These are phyloP conservation scores for Microctonus hyperodae DNA, from an alignment of 2,888 invertebrate species.

Conservation along the genomic window DNA sequence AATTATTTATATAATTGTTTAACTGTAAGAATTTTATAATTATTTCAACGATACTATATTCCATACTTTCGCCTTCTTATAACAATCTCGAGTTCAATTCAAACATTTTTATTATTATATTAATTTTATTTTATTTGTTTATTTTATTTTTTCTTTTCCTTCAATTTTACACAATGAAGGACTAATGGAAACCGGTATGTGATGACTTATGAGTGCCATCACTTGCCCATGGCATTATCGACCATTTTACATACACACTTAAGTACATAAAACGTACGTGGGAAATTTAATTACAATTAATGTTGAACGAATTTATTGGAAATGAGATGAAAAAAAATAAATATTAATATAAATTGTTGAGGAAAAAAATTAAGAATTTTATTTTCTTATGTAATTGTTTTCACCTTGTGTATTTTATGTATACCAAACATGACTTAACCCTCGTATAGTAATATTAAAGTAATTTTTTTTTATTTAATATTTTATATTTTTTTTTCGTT, in stretches of 20 bases:
- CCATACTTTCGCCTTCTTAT: constrained; percentile 22
- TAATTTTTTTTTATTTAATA: not conserved
- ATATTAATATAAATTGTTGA: too few species aligned
- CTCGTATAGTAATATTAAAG: not conserved
- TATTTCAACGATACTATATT: constrained; percentile 8
- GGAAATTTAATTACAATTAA: constrained; percentile 15
- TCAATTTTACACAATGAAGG: not conserved
- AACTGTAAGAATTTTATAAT: constrained; percentile 20
- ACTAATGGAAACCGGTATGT: constrained; percentile 18
- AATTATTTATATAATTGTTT: constrained; percentile 21
- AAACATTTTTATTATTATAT: not conserved
- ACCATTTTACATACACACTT: not conserved
- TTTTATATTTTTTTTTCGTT: not conserved
- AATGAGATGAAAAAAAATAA: not conserved
- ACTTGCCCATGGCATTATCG: constrained; percentile 7
- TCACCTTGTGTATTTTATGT: constrained; percentile 20
- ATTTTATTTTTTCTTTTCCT: not conserved
- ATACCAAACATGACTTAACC: not conserved
- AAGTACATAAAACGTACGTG: not conserved
- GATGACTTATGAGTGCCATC: constrained; percentile 6
- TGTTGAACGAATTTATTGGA: constrained; percentile 11
- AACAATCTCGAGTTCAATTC: constrained; percentile 12
- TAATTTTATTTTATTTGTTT: constrained; percentile 4
- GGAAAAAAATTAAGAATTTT: not conserved
- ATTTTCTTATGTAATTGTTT: constrained; percentile 15